Evolutionary conservation across 2,113 vertebrate genomes (phyloP).

Genomic region (Narcine bancroftii): DNA sequence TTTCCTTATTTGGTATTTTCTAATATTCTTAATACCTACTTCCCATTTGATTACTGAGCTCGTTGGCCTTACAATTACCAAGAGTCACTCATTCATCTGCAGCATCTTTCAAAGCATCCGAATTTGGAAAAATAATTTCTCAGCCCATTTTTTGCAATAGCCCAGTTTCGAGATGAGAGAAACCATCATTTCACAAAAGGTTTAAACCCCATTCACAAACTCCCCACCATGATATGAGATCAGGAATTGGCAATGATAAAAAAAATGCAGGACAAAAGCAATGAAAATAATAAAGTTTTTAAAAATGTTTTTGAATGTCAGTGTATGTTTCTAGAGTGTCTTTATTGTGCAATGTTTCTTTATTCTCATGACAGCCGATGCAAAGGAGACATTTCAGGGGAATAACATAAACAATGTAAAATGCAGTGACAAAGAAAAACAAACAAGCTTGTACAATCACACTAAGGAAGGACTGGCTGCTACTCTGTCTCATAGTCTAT

Average conservation of each 20-base stretch:
- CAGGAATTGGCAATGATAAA: background rate
- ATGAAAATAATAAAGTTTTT: background rate
- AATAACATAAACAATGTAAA: background rate
- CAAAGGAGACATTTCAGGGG: background rate
- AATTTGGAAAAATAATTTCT: background rate
- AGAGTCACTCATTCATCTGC: background rate
- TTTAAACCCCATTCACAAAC: background rate
- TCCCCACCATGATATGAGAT: background rate
- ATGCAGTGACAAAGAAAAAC: conserved; percentile 23
- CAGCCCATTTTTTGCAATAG: background rate
- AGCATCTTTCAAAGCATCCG: background rate
- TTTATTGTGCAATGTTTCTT: background rate
- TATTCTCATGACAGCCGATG: background rate
- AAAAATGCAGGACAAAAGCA: background rate
- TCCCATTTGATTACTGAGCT: background rate
- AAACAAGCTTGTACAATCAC: conserved; percentile 20
- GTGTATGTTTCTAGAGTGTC: background rate
- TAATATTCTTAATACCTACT: background rate
- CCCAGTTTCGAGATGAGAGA: background rate
- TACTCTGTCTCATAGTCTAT: background rate
- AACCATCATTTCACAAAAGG: background rate
- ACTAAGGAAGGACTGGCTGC: background rate
- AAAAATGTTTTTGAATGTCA: background rate
- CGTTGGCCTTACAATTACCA: background rate
- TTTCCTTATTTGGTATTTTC: background rate